phyloP scores from a whole-genome alignment of 1,140 invertebrate species.

The Protaetia brevitarsis region DNA sequence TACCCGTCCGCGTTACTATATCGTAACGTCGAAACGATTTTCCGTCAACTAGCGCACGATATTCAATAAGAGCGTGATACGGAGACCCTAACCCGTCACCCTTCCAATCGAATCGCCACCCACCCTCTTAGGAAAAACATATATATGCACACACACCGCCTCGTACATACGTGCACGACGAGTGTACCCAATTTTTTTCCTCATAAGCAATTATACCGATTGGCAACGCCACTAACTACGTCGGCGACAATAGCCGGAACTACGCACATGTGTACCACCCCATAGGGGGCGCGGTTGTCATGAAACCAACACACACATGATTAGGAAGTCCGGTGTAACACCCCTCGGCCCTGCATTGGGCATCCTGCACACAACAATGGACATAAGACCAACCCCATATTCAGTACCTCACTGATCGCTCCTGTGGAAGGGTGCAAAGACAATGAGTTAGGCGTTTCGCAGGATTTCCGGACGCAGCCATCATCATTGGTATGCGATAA shows the following conservation, averaged over 20 bases:
- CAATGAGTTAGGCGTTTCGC: conserved; percentile 21
- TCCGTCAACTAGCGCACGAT: neutral
- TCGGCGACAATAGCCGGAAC: conserved; percentile 11
- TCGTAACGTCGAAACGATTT: neutral
- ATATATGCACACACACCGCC: neutral
- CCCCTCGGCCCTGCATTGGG: conserved; percentile 25
- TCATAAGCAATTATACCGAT: neutral
- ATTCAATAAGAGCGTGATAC: neutral
- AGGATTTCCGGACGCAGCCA: conserved; percentile 8
- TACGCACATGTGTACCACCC: conserved; percentile 23
- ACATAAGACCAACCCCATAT: conserved; percentile 19
- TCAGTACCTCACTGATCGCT: conserved; percentile 1
- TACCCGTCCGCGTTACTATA: neutral
- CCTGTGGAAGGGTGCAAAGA: conserved; percentile 21
- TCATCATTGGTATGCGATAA: conserved; percentile 4
- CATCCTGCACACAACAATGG: conserved; percentile 21
- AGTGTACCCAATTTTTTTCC: neutral
- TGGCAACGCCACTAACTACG: conserved; percentile 22
- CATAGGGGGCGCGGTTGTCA: conserved; percentile 27
- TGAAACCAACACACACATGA: conserved; percentile 27
- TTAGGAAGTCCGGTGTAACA: conserved; percentile 27
- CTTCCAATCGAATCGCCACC: conserved; percentile 2
- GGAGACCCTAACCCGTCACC: neutral
- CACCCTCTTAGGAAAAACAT: neutral
- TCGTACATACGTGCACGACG: neutral